A percentile compares a stretch with the other conserved stretches of the same genome.
These are phyloP conservation scores for Mamestra brassicae DNA, from an alignment of 2,888 invertebrate genomes.

Conservation along the genomic window DNA sequence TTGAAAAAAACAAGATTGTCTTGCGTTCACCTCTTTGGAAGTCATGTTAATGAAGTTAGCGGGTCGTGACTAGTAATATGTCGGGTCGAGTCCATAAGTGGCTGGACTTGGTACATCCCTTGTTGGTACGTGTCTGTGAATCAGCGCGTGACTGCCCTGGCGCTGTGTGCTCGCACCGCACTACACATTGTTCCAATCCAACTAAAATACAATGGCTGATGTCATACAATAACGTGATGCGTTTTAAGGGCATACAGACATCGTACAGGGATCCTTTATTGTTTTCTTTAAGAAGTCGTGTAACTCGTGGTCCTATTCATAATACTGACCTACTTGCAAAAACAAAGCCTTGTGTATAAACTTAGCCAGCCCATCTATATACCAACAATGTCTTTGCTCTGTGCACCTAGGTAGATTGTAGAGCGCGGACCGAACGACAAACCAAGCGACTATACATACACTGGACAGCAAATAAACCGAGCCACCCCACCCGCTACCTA, in stretches of 20 bases:
- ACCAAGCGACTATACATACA: background rate
- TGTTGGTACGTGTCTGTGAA: slow-evolving; percentile 72
- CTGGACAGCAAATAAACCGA: too few species aligned
- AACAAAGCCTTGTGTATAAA: slow-evolving; percentile 15
- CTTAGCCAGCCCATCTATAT: background rate
- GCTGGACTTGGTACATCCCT: slow-evolving; percentile 73
- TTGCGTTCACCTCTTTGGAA: slow-evolving; percentile 38
- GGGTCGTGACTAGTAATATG: slow-evolving; percentile 73
- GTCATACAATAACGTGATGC: slow-evolving; percentile 81
- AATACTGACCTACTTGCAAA: slow-evolving; percentile 20
- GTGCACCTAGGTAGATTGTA: background rate
- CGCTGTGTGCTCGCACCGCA: slow-evolving; percentile 74
- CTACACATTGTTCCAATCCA: slow-evolving; percentile 79
- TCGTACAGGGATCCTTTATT: slow-evolving; percentile 42
- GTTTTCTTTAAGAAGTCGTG: slow-evolving; percentile 33
- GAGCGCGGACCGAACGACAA: background rate
- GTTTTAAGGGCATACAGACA: slow-evolving; percentile 71
- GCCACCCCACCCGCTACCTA: too few species aligned
- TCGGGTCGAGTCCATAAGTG: slow-evolving; percentile 68
- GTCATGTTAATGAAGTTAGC: slow-evolving; percentile 70
- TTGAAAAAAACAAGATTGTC: slow-evolving; percentile 9
- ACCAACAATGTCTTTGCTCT: background rate
- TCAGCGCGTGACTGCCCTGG: slow-evolving; percentile 82
- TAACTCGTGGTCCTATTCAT: slow-evolving; percentile 21
- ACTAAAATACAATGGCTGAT: slow-evolving; percentile 83